phyloP scores from a whole-genome alignment of 1,140 invertebrate species.

The Agrypnia vestita region DNA sequence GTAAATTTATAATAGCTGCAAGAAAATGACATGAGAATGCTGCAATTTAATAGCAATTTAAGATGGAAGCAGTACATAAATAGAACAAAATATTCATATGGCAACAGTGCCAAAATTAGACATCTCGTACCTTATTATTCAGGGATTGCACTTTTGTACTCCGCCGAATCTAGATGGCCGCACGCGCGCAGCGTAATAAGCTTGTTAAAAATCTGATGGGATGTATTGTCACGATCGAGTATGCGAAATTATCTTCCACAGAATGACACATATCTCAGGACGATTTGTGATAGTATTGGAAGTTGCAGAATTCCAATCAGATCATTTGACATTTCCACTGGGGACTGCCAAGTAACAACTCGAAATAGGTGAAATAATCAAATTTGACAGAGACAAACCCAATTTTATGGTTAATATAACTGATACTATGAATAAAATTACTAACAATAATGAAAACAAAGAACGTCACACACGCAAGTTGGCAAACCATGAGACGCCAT shows the following conservation, averaged over 20 bases:
- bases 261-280: constrained; percentile 54
- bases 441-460: constrained; percentile 72
- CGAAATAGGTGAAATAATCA: constrained; percentile 65
- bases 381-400: constrained; percentile 61
- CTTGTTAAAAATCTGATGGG: not conserved
- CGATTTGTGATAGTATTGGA: constrained; percentile 52
- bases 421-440: constrained; percentile 64
- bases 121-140: constrained; percentile 46
- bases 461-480: constrained; percentile 74
- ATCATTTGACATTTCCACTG: constrained; percentile 51
- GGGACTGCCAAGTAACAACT: constrained; percentile 63
- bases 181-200: not conserved
- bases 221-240: constrained; percentile 27
- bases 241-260: constrained; percentile 47
- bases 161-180: not conserved
- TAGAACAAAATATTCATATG: constrained; percentile 57
- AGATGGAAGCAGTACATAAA: constrained; percentile 57
- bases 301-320: constrained; percentile 53
- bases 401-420: constrained; percentile 62
- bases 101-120: constrained; percentile 56
- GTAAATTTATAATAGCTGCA: constrained; percentile 42
- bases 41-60: constrained; percentile 53
- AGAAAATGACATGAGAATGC: constrained; percentile 51
- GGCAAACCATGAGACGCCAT: constrained; percentile 77
- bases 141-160: constrained; percentile 50